Evolutionary conservation across 2,797 vertebrate species (phyloP).

Genomic region (Diglossa cyanea): DNA sequence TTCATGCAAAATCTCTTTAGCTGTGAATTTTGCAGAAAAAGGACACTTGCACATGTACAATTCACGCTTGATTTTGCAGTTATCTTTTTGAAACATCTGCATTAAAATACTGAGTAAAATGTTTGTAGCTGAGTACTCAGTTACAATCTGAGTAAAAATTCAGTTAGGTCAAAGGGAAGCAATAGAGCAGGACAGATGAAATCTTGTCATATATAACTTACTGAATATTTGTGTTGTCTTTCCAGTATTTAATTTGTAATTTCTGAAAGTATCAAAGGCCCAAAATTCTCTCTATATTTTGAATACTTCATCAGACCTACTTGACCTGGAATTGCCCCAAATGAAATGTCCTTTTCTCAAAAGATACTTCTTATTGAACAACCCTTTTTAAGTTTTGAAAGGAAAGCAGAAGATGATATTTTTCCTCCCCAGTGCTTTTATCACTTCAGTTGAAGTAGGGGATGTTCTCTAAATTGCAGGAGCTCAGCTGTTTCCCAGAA

Average conservation of each 20-base stretch:
- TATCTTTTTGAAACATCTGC: neutral
- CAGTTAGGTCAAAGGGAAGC: neutral
- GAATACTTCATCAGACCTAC: neutral
- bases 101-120: too few species aligned
- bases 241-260: neutral
- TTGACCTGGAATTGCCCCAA: neutral
- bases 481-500: neutral
- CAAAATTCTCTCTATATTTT: neutral
- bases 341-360: neutral
- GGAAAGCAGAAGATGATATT: neutral
- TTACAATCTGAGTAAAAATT: neutral
- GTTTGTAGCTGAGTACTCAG: too few species aligned
- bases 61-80: neutral
- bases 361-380: neutral
- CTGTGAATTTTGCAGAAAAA: neutral
- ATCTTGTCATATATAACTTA: neutral
- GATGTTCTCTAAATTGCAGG: neutral
- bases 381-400: neutral
- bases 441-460: neutral
- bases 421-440: neutral
- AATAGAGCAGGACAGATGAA: neutral
- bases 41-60: accelerated
- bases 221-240: neutral
- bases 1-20: neutral
- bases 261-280: neutral